Conservation (phyloP, 2,888 invertebrate species). For the Melieria crassipennis region DNA sequence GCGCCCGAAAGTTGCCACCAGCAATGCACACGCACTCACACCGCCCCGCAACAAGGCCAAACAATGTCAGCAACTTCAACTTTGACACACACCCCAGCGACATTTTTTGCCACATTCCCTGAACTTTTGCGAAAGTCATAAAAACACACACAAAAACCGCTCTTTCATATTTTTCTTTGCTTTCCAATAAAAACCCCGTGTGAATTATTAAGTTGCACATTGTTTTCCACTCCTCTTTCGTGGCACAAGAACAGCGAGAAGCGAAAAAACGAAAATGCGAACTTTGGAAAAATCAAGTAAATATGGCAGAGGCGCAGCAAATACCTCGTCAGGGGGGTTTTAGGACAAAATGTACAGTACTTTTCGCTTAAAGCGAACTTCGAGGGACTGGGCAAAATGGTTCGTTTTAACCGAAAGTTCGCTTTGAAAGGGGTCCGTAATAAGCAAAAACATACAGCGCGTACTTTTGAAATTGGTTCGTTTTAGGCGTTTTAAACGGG, state of each 20-base stretch:
- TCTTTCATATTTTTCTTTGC: not conserved
- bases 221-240: not conserved
- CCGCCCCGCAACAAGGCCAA: not conserved
- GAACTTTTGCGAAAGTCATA: slow-evolving; percentile 1
- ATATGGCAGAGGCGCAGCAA: no score
- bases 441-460: no score
- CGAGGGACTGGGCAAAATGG: no score
- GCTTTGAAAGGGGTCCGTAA: no score
- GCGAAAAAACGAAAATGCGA: not conserved
- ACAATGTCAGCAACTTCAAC: slow-evolving; percentile 3
- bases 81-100: slow-evolving; percentile 4
- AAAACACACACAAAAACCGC: not conserved
- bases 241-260: not conserved
- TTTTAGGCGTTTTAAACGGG: no score
- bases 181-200: slow-evolving; percentile 3
- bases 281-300: no score
- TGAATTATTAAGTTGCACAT: slow-evolving; percentile 15
- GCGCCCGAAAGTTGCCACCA: no score
- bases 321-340: no score
- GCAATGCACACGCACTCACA: not conserved
- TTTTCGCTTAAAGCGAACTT: no score
- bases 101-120: not conserved
- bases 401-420: no score
- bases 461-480: no score
- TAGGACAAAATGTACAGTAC: no score